Base-by-base conservation (phyloP, 2,113 vertebrate genomes). In the Brachyhypopomus gauderio region DNA sequence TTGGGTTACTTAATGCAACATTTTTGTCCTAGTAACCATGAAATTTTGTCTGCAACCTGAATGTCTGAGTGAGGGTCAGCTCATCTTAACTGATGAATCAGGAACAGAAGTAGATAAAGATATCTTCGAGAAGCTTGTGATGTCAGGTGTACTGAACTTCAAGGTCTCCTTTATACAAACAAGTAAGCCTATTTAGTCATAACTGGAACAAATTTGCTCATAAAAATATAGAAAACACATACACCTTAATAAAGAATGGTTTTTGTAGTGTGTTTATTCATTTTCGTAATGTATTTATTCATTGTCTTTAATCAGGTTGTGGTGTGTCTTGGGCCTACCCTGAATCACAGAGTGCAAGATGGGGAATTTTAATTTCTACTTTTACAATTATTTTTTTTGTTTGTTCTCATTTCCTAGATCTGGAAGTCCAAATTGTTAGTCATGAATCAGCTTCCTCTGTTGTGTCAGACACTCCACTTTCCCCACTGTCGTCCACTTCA, bases 91-190 rank as follows among this genome's bases (percentile, higher is more conserved):
- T 64, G 62, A 64, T 23, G 62, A 64, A 23, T 64, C 62, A 64
- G 62, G 62, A 64, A 64, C 62, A 64, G 62, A 64, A 64, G 62
- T 64, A 23, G n/a, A 64, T 64, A 20, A 64, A 64, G 62, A 64
- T 64, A 25, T 64, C 22, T 64, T 64, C 62, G 20, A 64, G 62
- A 22, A 64, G n/a, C 62, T 64, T 64, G 62, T 64, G 62, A n/a
- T 22, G 5, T 64, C 22, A 12, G 62, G 62, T 64, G 62, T 64
- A 64, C 6, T 64, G 62, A 64, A 64, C 62, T 64, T 64, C 23
- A 64, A 64, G 22, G 25, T 64, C 9, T 45, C 41, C 38, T 41
- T 45, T 45, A 45, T 6, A 45, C 41, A 45, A 41, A 41, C 38
- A 41, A 7, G 41, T 45, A 45, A 3, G 2, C 41, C 41, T 45